These are phyloP conservation scores for Holotrichia oblita DNA, from an alignment of 1,140 invertebrate genomes.

Conservation along the genomic window DNA sequence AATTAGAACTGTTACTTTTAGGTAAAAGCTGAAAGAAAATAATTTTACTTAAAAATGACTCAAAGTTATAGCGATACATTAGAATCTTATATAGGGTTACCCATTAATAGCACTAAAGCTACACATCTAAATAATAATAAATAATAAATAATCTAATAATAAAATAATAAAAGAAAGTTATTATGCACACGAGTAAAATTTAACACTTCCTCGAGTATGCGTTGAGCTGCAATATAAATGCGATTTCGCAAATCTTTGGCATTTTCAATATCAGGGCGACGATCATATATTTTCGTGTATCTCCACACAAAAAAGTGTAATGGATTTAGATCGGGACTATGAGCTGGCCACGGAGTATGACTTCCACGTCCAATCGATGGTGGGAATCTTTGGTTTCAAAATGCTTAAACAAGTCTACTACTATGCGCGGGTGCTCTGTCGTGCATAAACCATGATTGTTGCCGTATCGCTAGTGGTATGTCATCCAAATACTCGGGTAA, in stretches of 20 bases:
- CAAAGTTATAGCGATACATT: too few species aligned
- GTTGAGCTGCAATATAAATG: background rate
- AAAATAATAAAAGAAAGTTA: too few species aligned
- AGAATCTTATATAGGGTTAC: too few species aligned
- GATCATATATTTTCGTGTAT: background rate
- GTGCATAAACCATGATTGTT: constrained; percentile 55
- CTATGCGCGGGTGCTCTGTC: constrained; percentile 49
- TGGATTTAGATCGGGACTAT: background rate
- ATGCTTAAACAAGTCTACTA: constrained; percentile 15
- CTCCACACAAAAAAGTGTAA: background rate
- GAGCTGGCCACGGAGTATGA: background rate
- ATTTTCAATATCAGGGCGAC: background rate
- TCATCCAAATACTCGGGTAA: constrained; percentile 51
- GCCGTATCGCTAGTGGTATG: constrained; percentile 48
- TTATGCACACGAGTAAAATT: background rate
- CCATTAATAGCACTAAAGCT: too few species aligned
- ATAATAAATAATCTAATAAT: too few species aligned
- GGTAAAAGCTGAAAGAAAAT: too few species aligned
- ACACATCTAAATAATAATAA: too few species aligned
- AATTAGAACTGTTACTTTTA: too few species aligned
- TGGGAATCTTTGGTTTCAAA: background rate
- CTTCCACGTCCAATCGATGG: background rate
- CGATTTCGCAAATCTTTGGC: background rate
- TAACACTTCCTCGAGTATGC: background rate
- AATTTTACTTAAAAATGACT: too few species aligned